These are phyloP conservation scores for Dryocosmus kuriphilus DNA, from an alignment of 2,888 invertebrate species.

Conservation along the genomic window DNA sequence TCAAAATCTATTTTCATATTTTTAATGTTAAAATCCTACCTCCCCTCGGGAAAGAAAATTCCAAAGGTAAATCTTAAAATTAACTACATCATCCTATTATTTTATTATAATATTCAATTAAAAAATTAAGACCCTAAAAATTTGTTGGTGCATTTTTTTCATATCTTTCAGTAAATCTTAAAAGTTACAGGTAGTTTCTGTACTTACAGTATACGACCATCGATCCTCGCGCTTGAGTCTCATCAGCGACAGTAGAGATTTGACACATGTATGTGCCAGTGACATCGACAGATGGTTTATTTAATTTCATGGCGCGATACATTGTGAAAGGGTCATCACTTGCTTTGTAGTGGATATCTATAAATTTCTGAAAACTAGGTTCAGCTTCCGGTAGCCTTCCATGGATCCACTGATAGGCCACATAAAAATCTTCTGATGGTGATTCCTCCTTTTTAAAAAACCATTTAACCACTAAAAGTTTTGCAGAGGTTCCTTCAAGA, in stretches of 20 bases:
- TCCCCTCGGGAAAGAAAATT: no score
- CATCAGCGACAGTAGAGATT: slow-evolving; percentile 78
- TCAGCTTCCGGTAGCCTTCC: slow-evolving; percentile 71
- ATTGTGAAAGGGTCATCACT: slow-evolving; percentile 75
- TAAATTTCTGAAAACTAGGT: slow-evolving; percentile 73
- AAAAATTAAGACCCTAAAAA: no score
- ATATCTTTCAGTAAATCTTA: background rate
- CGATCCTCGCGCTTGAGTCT: slow-evolving; percentile 77
- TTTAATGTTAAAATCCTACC: no score
- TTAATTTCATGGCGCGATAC: slow-evolving; percentile 80
- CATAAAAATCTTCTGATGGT: slow-evolving; percentile 74
- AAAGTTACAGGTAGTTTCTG: background rate
- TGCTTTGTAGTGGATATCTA: slow-evolving; percentile 76
- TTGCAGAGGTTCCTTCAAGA: slow-evolving; percentile 70
- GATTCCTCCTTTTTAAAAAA: slow-evolving; percentile 53
- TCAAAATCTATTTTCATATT: no score
- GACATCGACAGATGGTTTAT: slow-evolving; percentile 78
- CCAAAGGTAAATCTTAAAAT: no score
- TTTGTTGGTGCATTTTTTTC: no score
- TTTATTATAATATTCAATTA: background rate
- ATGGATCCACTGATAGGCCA: slow-evolving; percentile 79
- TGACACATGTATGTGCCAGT: slow-evolving; percentile 80
- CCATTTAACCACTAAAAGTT: slow-evolving; percentile 79
- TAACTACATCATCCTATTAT: background rate
- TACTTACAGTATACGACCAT: slow-evolving; percentile 81